Evolutionary conservation across 2,113 vertebrate species (phyloP).

Genomic region (Cryptomyrus ogoouensis): DNA sequence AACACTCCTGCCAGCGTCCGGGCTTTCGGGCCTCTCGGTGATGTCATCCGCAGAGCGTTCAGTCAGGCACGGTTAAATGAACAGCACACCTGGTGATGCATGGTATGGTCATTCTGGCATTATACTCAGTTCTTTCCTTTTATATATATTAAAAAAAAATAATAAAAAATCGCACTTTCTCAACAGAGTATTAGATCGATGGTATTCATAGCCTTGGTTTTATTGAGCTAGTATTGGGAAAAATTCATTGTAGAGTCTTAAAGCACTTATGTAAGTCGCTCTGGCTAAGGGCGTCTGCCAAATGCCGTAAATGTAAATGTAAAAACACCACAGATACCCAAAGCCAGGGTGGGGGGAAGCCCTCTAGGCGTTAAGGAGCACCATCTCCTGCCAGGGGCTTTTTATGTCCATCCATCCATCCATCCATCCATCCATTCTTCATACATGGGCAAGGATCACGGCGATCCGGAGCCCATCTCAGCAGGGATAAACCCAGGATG

Average conservation of each 20-base stretch:
- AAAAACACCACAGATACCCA: constrained; percentile 40
- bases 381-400: constrained; percentile 43
- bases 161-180: no score
- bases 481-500: not conserved
- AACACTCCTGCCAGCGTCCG: not conserved
- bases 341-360: not conserved
- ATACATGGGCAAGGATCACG: not conserved
- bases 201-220: no score
- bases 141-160: no score
- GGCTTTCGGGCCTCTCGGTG: not conserved
- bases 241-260: no score
- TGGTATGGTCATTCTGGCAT: no score
- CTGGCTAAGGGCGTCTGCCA: no score
- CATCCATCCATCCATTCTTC: not conserved
- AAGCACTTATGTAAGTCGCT: no score
- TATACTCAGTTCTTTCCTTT: no score
- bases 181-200: no score
- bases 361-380: constrained; percentile 46
- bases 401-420: not conserved
- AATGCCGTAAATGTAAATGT: no score
- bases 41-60: not conserved
- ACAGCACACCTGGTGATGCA: constrained; percentile 44
- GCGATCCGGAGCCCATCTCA: not conserved
- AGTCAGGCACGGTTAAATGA: constrained; percentile 24
- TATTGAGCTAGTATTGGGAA: no score